Evolutionary conservation across 2,113 vertebrate genomes (phyloP).

Genomic region (Smithornis capensis): DNA sequence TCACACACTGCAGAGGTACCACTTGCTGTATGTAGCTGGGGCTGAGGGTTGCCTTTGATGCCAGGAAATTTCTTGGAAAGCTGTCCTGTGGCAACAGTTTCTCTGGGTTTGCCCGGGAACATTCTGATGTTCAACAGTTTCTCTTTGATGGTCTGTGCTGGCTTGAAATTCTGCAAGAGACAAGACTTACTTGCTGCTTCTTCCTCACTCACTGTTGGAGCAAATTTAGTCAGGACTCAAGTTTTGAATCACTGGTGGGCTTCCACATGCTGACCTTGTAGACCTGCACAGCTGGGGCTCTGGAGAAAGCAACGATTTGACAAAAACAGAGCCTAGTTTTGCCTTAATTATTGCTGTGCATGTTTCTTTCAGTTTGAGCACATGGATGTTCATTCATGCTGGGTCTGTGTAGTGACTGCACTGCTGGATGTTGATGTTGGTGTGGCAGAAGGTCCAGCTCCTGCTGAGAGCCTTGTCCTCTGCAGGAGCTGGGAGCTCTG

Average conservation of each 20-base stretch:
- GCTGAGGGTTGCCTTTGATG: neutral
- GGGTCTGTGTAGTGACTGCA: neutral
- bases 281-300: neutral
- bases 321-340: neutral
- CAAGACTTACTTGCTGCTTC: neutral
- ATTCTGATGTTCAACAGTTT: neutral
- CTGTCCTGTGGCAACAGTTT: neutral
- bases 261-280: neutral
- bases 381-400: neutral
- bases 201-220: neutral
- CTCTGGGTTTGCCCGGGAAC: neutral
- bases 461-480: neutral
- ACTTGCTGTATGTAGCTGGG: neutral
- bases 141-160: neutral
- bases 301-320: neutral
- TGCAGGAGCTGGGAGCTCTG: neutral
- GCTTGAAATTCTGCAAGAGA: neutral
- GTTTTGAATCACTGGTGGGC: neutral
- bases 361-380: neutral
- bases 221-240: neutral
- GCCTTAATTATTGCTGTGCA: neutral
- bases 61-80: neutral
- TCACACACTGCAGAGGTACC: neutral
- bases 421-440: neutral
- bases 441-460: neutral